Evolutionary conservation across 2,113 vertebrate genomes (phyloP).

Genomic region (Athene cunicularia): DNA sequence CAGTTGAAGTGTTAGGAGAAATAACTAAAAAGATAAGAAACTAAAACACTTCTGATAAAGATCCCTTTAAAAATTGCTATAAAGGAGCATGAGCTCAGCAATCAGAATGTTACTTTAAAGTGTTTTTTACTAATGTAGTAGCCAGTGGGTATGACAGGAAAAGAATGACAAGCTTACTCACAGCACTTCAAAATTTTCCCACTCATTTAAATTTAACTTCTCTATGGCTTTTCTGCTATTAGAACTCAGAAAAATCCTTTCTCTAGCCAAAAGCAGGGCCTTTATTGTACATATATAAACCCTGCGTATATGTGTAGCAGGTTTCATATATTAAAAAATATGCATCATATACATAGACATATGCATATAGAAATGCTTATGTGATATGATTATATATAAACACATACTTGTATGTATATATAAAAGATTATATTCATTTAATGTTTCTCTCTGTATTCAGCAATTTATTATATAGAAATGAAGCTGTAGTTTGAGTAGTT

Average conservation of each 20-base stretch:
- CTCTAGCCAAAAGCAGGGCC: not conserved
- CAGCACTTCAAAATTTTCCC: not conserved
- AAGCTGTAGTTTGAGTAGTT: not conserved
- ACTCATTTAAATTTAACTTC: not conserved
- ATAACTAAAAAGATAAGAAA: not conserved
- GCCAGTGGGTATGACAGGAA: not conserved
- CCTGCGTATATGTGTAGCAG: not conserved
- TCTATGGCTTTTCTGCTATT: not conserved
- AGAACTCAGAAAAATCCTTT: not conserved
- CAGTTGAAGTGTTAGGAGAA: not conserved
- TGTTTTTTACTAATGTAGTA: not conserved
- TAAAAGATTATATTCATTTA: not conserved
- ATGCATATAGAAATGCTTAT: too few species aligned
- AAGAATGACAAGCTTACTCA: not conserved
- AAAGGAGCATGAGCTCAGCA: not conserved
- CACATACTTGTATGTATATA: fast-evolving
- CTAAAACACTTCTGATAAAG: not conserved
- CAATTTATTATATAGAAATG: not conserved
- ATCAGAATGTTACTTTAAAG: not conserved
- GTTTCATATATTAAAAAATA: not conserved
- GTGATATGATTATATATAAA: not conserved
- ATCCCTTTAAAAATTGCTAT: not conserved
- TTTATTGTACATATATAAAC: not conserved
- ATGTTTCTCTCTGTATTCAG: not conserved
- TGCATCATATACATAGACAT: too few species aligned